Evolutionary conservation across 2,113 vertebrate species (phyloP), one percentile per base, ranked within the genome.

Genomic region (Osmerus mordax): DNA sequence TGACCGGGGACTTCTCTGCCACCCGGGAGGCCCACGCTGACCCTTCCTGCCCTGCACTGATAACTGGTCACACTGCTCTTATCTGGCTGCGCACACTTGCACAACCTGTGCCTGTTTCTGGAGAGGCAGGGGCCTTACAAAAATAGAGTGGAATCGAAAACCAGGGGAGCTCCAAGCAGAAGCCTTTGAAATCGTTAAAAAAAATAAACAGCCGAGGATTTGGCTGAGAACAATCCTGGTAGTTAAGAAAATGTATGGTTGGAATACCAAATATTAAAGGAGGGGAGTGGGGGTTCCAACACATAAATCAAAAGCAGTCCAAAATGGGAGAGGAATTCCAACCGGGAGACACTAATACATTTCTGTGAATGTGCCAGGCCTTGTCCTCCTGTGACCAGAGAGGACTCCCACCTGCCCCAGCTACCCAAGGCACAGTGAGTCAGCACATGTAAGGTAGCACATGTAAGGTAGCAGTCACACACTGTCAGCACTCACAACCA

Each of bases 351-450:
- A 72, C 3, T 62, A 47, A 36, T 32, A 71, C 32, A 0, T 75
- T 72, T 75, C 61, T 69, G 71, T 69, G n/a, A 58, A 70, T 53
- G 74, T 66, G 69, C 75, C 76, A 68, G 28, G 53, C 19, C 23
- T 3, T 78, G 53, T 68, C 70, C 61, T 70, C 23, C 63, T 65
- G 85, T 84, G 79, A 86, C 88, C 89, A 89, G 78, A 90, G 86
- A 89, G 90, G 87, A 63, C 78, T 83, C 68, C 53, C 67, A 73
- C 14, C 69, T 53, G 61, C 3, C n/a, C 14, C 69, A 47, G 61
- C 3, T 18, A 70, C 19, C 58, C 68, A 60, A 54, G 67, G 16
- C 25, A 16, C 62, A 28, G 15, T 64, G 15, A 65, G 71, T 67
- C 66, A 69, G 83, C 79, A 83, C 77, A 66, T 69, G 69, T 72